Evolutionary conservation across 2,797 vertebrate species (phyloP), one percentile per base, ranked within the genome.

Genomic region (Cyclura pinguis): DNA sequence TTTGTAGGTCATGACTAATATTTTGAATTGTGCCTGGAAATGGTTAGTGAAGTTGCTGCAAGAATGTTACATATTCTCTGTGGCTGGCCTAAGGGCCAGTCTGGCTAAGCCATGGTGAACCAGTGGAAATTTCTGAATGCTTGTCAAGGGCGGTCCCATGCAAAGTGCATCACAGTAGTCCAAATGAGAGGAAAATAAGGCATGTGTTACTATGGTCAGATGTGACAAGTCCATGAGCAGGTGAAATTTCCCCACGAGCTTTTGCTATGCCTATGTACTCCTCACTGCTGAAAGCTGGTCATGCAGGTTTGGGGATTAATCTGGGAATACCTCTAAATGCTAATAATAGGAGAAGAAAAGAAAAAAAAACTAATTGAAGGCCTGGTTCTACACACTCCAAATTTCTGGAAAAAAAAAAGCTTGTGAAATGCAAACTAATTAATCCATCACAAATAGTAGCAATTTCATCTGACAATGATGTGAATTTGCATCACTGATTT

Each of bases 401-500:
- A 88, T 83, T 88, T 85, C 38, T 82, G 86, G 4, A 10, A 4
- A 2, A 4, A 16, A 12, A 16, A 13, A 16, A 13, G 78, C 20
- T 67, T 74, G 91, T 91, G 82, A 88, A 80, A 84, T 89, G 93
- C 93, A 91, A 73, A 86, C 69, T 87, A 95, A 95, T 95, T 95
- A 92, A 95, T 91, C 88, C 89, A 93, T 96, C 97, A 97, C 97
- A 96, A 95, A 96, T 97, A 94, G 89, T 84, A 91, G 93, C 95
- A 96, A 96, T 97, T 97, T 96, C 96, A 91, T 57, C 92, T 96
- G 96, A 96, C 96, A 95, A 96, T 97, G 95, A 90, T 84, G 91
- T 73, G 92, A 92, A 97, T 97, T 88, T 93, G 96, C 95, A 86
- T 24, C 92, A 96, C 96, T 96, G 97, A 97, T 97, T 96, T 95